Base-by-base conservation (phyloP, 2,888 invertebrate genomes). In the Archaeoteleia sp. region DNA sequence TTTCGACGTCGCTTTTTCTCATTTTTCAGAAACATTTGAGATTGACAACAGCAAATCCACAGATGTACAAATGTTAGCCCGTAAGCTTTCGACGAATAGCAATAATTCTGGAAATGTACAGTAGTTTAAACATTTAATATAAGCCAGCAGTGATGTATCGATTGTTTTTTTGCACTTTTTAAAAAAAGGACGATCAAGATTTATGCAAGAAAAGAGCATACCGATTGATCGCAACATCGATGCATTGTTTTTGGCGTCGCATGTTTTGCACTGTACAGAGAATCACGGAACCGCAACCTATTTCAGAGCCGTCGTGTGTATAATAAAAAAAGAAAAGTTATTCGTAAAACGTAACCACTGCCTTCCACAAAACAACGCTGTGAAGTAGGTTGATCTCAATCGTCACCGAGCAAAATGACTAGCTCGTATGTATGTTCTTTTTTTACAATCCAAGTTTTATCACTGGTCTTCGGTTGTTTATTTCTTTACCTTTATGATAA, bases 291-390 rank as follows among this genome's bases (percentile, higher is more conserved):
- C 29, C 23, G 15, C 43, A 72, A 73, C 65, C 70, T 74, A 67
- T 71, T 75, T 76, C 76, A 72, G 61, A 74, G 72, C 68, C 58
- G 5, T 30, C 30, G 10, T 30, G 9, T 30, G 12, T 45, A 32
- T 29, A 45, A 46, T 3, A n/a, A 7, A 29, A 2, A 7, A 29
- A 29, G n/a, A 7, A n/a, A 3, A 29, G n/a, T 7, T 60, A 66
- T 73, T 39, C 37, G 68, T 72, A 70, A 71, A 70, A 74, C 61
- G 75, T 74, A 72, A 80, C 76, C 81, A 81, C 81, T 81, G 81
- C 81, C 81, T 81, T 81, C 78, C 78, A 79, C 29, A 75, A 70
- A 75, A 68, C 71, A 78, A 70, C 70, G 77, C 76, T 76, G 75
- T 78, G 80, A 77, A 77, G 72, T 76, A 75, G 77, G 71, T 71